phyloP scores from a whole-genome alignment of 2,888 invertebrate species.

The Lithosia quadra region DNA sequence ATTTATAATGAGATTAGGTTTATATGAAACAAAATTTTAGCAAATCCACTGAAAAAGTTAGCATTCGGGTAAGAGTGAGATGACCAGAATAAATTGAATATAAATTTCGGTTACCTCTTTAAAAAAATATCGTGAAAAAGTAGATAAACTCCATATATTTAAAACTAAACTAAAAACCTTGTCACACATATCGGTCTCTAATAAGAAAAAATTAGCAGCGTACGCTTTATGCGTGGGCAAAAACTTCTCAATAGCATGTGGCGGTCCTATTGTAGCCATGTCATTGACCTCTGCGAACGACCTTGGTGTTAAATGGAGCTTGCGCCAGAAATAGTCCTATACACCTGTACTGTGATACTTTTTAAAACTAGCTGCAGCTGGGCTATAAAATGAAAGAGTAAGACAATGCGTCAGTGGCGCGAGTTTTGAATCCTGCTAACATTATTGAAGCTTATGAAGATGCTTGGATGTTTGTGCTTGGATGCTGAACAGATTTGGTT shows the following conservation, averaged over 20 bases:
- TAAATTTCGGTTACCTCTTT: too few species aligned
- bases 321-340: slow-evolving; percentile 6
- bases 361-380: slow-evolving; percentile 2
- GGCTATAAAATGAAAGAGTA: not conserved
- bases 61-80: too few species aligned
- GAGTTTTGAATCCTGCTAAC: not conserved
- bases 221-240: not conserved
- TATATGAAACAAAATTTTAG: too few species aligned
- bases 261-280: not conserved
- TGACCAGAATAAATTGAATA: too few species aligned
- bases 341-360: not conserved
- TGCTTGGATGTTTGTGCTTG: not conserved
- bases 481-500: not conserved
- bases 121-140: too few species aligned
- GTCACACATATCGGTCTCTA: too few species aligned
- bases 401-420: not conserved
- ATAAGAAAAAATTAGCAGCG: not conserved
- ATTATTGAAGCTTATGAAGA: too few species aligned
- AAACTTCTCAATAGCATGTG: not conserved
- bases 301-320: slow-evolving; percentile 13
- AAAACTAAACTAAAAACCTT: not conserved
- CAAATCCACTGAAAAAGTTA: too few species aligned
- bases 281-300: slow-evolving; percentile 7
- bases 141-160: too few species aligned
- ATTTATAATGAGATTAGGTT: too few species aligned